Evolutionary conservation across 2,888 invertebrate genomes (phyloP), one percentile per base, ranked within the genome.

Genomic region (Metallyticus violacea): DNA sequence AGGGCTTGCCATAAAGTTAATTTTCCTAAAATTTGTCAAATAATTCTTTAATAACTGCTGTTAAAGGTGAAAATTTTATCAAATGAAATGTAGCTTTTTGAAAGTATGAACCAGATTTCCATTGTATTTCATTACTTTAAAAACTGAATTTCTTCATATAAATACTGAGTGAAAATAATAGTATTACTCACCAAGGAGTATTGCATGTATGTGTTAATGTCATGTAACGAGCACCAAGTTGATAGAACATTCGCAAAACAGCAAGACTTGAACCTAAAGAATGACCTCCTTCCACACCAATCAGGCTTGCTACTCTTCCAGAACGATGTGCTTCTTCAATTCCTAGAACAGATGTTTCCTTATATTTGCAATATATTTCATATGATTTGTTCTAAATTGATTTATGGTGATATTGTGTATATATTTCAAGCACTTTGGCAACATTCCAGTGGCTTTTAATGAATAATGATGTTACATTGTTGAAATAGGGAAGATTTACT

Each of bases 271-370:
- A 97, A 89, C 97, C 98, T 85, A 98, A 94, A 40, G 97, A 96
- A 92, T 98, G 98, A 7, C 98, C 98, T 76, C 98, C 98, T 93
- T 98, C 98, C 80, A 98, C 95, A 28, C 97, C 98, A 89, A 98
- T 97, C 90, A 98, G 93, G 89, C 97, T 97, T 78, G 97, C 97
- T 89, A 98, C 96, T 90, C 96, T 95, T 9, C 97, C 97, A 82
- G 94, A 94, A 88, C 93, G 93, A 91, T 95, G 95, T 1, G 95
- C 94, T 88, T 94, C 93, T 89, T 94, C 92, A 88, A 96, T 95
- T 89, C 94, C 95, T 95, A 92, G 28, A 89, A 90, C 15, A 62
- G 1, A 15, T 62, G 9, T 62, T 62, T 62, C 22, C 9, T 62
- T 62, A 15, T 15, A 0, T 9, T 15, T 62, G 2, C 22, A 3